phyloP scores from a whole-genome alignment of 2,797 vertebrate species.

The Sparidentex hasta region DNA sequence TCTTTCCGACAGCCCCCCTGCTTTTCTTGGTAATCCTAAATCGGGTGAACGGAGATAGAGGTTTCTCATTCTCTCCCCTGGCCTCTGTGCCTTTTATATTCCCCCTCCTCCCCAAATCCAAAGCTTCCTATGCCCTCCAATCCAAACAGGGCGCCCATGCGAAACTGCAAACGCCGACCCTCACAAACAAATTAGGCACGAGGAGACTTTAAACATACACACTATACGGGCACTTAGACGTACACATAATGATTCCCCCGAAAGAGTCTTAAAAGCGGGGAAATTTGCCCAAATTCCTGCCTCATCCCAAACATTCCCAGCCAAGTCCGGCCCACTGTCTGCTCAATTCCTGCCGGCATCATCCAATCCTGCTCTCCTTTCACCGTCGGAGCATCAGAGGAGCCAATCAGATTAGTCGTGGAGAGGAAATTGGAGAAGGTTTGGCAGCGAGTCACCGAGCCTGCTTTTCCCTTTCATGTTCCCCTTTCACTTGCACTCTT shows the following conservation, averaged over 20 bases:
- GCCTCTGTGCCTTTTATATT: slow-evolving; percentile 64
- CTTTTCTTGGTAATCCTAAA: slow-evolving; percentile 80
- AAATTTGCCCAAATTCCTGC: slow-evolving; percentile 75
- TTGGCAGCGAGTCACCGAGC: slow-evolving; percentile 76
- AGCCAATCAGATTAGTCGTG: slow-evolving; percentile 85
- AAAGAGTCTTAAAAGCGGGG: slow-evolving; percentile 59
- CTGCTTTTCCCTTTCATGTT: slow-evolving; percentile 82
- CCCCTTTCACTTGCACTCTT: slow-evolving; percentile 68
- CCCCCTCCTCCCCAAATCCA: slow-evolving; percentile 60
- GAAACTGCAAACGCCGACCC: slow-evolving; percentile 29
- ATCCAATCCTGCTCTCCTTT: slow-evolving; percentile 78
- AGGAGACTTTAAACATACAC: slow-evolving; percentile 75
- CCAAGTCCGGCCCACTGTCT: slow-evolving; percentile 71
- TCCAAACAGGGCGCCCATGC: slow-evolving; percentile 43
- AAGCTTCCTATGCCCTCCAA: slow-evolving; percentile 72
- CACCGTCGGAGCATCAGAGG: slow-evolving; percentile 70
- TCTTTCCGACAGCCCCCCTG: slow-evolving; percentile 56
- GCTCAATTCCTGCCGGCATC: slow-evolving; percentile 72
- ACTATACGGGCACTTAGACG: slow-evolving; percentile 80
- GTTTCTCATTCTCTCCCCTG: slow-evolving; percentile 67
- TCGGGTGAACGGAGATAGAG: slow-evolving; percentile 73
- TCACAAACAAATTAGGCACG: slow-evolving; percentile 35
- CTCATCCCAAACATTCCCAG: slow-evolving; percentile 71
- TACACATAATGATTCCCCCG: slow-evolving; percentile 72
- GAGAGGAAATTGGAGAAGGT: slow-evolving; percentile 82